phyloP scores from a whole-genome alignment of 2,888 invertebrate genomes.

The Lasioglossum marginatum region DNA sequence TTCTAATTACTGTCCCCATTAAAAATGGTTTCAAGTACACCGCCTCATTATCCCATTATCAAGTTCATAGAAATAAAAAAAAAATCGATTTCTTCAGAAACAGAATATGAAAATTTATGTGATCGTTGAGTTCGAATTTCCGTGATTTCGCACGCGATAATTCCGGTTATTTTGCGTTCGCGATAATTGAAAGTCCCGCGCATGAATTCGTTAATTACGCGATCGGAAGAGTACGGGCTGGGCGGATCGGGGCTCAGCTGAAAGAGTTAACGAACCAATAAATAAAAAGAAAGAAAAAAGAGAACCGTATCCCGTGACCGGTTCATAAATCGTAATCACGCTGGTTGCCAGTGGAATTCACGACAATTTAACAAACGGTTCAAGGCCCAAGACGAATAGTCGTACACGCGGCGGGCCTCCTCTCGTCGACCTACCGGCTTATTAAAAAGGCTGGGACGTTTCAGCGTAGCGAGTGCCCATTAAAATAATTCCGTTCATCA shows the following conservation, averaged over 20 bases:
- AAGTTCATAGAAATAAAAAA: too few species aligned
- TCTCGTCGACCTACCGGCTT: slow-evolving; percentile 22
- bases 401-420: background rate
- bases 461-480: slow-evolving; percentile 10
- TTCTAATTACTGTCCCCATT: too few species aligned
- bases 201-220: slow-evolving; percentile 62
- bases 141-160: background rate
- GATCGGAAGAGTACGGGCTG: slow-evolving; percentile 22
- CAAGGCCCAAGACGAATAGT: slow-evolving; percentile 47
- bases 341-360: slow-evolving; percentile 67
- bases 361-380: slow-evolving; percentile 74
- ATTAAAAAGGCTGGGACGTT: slow-evolving; percentile 43
- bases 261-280: slow-evolving; percentile 14
- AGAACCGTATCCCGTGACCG: slow-evolving; percentile 67
- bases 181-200: slow-evolving; percentile 18
- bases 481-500: slow-evolving; percentile 44
- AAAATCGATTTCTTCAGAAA: too few species aligned
- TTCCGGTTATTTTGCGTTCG: slow-evolving; percentile 10
- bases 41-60: too few species aligned
- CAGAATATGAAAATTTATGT: too few species aligned
- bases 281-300: slow-evolving; percentile 73
- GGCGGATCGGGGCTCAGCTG: background rate
- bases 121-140: background rate
- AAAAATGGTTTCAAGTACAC: too few species aligned
- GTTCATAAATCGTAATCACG: slow-evolving; percentile 80